Percentiles rank a stretch among this genome's conserved stretches.
Conservation (phyloP, 2,113 vertebrate genomes). For the Marcusenius ussheri region DNA sequence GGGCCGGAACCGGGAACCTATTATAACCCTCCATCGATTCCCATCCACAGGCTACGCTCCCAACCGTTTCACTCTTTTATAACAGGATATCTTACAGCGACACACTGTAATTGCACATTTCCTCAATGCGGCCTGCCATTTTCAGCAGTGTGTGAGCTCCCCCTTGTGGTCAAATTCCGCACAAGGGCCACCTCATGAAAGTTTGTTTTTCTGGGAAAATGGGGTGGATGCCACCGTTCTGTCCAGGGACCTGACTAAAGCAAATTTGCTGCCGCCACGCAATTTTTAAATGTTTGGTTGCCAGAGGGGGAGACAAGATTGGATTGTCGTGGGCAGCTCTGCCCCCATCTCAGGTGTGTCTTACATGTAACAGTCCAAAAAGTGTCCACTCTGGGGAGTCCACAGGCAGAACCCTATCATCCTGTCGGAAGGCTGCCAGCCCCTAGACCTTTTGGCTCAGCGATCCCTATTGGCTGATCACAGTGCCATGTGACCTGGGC, state of each 20-base stretch:
- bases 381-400: not conserved
- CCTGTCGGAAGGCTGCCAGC: not conserved
- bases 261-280: not conserved
- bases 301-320: not conserved
- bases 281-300: not conserved
- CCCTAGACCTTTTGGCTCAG: not conserved
- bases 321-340: not conserved
- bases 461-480: not conserved
- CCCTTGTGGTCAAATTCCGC: slow-evolving; percentile 9
- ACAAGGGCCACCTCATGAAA: not conserved
- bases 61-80: not conserved
- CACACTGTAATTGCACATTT: not conserved
- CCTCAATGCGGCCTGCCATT: not conserved
- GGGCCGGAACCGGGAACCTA: not conserved
- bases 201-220: not conserved
- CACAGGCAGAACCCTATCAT: not conserved
- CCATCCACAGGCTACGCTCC: not conserved
- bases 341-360: not conserved
- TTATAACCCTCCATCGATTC: not conserved
- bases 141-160: slow-evolving; percentile 12
- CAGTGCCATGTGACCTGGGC: not conserved
- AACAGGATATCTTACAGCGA: not conserved
- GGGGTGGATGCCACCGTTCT: not conserved
- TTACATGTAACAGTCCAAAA: not conserved
- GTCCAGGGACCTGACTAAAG: not conserved